Percentiles rank a stretch among this genome's conserved stretches.
These are phyloP conservation scores for Epinotia demarniana DNA, from an alignment of 2,888 invertebrate genomes.

Conservation along the genomic window DNA sequence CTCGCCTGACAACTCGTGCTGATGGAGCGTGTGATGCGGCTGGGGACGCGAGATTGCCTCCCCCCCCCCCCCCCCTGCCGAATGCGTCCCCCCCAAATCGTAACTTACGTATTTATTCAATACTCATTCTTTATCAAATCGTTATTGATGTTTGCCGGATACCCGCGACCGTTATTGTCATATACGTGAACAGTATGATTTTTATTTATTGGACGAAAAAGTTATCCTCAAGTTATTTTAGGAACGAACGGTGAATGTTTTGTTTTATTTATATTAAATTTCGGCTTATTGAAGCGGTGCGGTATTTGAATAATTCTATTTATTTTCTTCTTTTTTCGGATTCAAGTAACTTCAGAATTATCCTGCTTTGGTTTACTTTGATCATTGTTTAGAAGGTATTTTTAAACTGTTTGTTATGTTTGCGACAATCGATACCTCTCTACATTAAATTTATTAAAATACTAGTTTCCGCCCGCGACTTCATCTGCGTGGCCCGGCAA, in stretches of 20 bases:
- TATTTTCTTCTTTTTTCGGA: constrained; percentile 29
- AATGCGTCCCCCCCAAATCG: constrained; percentile 18
- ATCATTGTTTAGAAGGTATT: not conserved
- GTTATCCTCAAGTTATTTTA: constrained; percentile 30
- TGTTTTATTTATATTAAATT: constrained; percentile 36
- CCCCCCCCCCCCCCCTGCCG: no score
- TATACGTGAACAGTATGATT: constrained; percentile 13
- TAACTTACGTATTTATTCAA: constrained; percentile 35
- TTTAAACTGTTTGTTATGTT: not conserved
- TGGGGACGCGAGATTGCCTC: constrained; percentile 20
- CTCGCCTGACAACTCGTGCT: constrained; percentile 20
- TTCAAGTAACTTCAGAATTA: constrained; percentile 15
- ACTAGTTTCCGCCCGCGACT: no score
- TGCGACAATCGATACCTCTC: no score
- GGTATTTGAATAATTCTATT: constrained; percentile 39
- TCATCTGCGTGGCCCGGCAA: no score
- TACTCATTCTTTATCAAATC: constrained; percentile 35
- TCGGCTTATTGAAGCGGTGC: constrained; percentile 32
- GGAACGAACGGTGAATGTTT: constrained; percentile 30
- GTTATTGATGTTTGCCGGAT: constrained; percentile 24
- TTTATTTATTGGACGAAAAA: constrained; percentile 20
- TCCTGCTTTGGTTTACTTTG: constrained; percentile 3
- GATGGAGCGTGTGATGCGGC: constrained; percentile 38
- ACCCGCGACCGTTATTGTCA: constrained; percentile 14
- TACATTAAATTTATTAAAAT: no score